A percentile compares a stretch with the other conserved stretches of the same genome.
phyloP scores from a whole-genome alignment of 1,140 invertebrate genomes.

The Vanessa tameamea region DNA sequence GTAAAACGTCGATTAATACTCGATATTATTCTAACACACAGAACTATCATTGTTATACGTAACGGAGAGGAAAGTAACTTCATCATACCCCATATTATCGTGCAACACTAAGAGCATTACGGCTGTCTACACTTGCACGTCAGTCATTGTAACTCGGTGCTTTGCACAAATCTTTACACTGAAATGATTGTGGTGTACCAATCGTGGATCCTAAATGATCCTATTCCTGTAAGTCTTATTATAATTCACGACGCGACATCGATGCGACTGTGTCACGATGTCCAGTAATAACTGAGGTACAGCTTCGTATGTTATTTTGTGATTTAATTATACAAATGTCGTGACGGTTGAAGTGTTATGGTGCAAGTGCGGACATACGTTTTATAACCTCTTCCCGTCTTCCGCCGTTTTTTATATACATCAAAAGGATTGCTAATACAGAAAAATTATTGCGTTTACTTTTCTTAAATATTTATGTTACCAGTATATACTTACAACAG shows the following conservation, averaged over 20 bases:
- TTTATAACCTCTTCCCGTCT: conserved; percentile 34
- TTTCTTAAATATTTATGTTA: conserved; percentile 70
- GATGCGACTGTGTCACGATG: not conserved
- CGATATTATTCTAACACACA: conserved; percentile 42
- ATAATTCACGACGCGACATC: conserved; percentile 6
- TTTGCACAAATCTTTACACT: not conserved
- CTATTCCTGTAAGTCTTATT: not conserved
- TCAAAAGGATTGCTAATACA: conserved; percentile 69
- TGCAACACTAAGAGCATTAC: not conserved
- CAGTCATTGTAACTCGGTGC: not conserved
- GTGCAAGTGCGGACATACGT: conserved; percentile 9
- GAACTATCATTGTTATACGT: conserved; percentile 34
- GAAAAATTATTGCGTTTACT: conserved; percentile 75
- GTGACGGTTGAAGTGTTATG: not conserved
- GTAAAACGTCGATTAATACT: conserved; percentile 18
- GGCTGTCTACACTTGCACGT: conserved; percentile 5
- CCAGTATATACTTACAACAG: conserved; percentile 74
- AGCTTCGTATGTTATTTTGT: not conserved
- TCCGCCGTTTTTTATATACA: conserved; percentile 60
- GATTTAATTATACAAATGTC: not conserved
- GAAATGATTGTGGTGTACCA: not conserved
- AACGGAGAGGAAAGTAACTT: conserved; percentile 5
- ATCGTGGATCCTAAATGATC: no score
- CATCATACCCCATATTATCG: not conserved
- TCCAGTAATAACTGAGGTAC: not conserved